Base-by-base conservation (phyloP, 2,888 invertebrate species). In the Brachyptera putata region DNA sequence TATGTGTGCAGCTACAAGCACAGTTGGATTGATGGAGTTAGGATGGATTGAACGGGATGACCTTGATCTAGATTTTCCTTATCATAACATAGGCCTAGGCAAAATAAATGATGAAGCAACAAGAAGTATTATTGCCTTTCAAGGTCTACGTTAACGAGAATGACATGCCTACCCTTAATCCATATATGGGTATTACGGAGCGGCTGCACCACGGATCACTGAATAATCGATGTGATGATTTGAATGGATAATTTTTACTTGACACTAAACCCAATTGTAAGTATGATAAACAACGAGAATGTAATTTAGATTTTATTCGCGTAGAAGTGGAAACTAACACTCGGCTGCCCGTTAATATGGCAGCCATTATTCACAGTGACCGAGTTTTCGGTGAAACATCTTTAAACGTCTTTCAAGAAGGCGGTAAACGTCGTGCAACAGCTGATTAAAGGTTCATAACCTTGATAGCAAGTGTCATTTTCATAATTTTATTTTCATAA, bases 81-180 rank as follows among this genome's bases (percentile, higher is more conserved):
- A n/a, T n/a, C n/a, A n/a, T n/a, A n/a, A n/a, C n/a, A n/a, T n/a
- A n/a, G n/a, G n/a, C n/a, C n/a, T n/a, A n/a, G n/a, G n/a, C n/a
- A n/a, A n/a, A n/a, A n/a, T n/a, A n/a, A n/a, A n/a, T n/a, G n/a
- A n/a, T n/a, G n/a, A n/a, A n/a, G n/a, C n/a, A n/a, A n/a, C n/a
- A n/a, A n/a, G n/a, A n/a, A n/a, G n/a, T n/a, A n/a, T n/a, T n/a
- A n/a, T n/a, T n/a, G n/a, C n/a, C n/a, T n/a, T n/a, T 25, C n/a
- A 50, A 24, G 26, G 26, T 11, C 9, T 16, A 50, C 50, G 49
- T 14, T 50, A 14, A 50, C 26, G n/a, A n/a, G n/a, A n/a, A n/a
- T n/a, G n/a, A n/a, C n/a, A n/a, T n/a, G n/a, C n/a, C 16, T 50
- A 25, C 49, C 49, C 49, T 26, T 22, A 50, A n/a, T 48, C 49